Conservation (phyloP, 1,140 invertebrate species). For the Drosophila bocki region DNA sequence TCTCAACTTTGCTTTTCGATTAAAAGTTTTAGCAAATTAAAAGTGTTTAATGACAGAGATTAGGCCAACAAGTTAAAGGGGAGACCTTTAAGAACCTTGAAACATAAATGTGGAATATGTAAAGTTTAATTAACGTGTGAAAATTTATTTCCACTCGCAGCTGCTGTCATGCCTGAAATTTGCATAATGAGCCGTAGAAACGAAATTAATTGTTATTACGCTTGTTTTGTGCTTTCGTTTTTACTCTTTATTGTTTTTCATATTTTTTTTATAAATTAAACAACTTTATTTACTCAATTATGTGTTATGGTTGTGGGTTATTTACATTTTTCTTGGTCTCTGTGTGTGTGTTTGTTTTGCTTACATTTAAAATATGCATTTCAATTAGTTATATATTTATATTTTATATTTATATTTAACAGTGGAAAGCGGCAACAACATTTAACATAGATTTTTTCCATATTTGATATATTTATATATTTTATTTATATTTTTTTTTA, state of each 20-base stretch:
- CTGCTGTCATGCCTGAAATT: conserved; percentile 61
- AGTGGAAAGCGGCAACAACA: conserved; percentile 80
- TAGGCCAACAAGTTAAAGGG: conserved; percentile 40
- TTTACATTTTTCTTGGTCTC: conserved; percentile 64
- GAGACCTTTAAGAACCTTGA: conserved; percentile 17
- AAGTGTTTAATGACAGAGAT: conserved; percentile 78
- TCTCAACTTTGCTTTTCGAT: conserved; percentile 58
- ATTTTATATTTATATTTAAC: conserved; percentile 64
- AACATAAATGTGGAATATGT: conserved; percentile 15
- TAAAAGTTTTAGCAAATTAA: conserved; percentile 78
- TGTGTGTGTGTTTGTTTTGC: conserved; percentile 40
- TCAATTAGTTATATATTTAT: conserved; percentile 65
- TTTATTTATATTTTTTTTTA: conserved; percentile 16
- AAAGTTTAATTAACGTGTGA: conserved; percentile 73
- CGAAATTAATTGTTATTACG: conserved; percentile 70
- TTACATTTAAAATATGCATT: conserved; percentile 71
- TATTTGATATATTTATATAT: conserved; percentile 44
- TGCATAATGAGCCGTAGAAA: conserved; percentile 57
- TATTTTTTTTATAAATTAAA: conserved; percentile 79
- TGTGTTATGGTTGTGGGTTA: conserved; percentile 63
- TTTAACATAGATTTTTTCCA: conserved; percentile 73
- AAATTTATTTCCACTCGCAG: conserved; percentile 61
- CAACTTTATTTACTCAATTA: conserved; percentile 83
- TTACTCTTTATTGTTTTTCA: conserved; percentile 27
- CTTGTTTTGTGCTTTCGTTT: conserved; percentile 35